Evolutionary conservation across 35 echinoderm and acorn worm species (phyloP).

Genomic region (Apostichopus japonicus): DNA sequence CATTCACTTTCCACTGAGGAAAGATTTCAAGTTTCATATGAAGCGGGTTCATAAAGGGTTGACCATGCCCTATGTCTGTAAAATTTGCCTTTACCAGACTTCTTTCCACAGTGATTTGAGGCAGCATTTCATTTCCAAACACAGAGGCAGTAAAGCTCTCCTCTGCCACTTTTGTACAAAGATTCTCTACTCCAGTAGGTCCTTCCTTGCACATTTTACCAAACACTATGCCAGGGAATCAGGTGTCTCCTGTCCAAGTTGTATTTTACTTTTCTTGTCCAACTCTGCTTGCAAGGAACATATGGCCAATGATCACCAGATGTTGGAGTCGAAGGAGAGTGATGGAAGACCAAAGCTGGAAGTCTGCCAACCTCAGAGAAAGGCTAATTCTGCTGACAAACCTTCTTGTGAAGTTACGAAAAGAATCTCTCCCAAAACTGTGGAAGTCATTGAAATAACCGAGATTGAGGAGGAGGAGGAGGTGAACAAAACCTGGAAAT

Average conservation of each 20-base stretch:
- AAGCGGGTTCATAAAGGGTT: slow-evolving; percentile 21
- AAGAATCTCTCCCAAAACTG: not conserved
- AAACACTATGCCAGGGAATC: slow-evolving; percentile 36
- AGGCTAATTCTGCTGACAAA: not conserved
- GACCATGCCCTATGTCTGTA: slow-evolving; percentile 57
- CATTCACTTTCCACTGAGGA: not conserved
- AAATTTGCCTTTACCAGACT: slow-evolving; percentile 49
- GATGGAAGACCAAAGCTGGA: not conserved
- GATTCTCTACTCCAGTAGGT: slow-evolving; percentile 18
- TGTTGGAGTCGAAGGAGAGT: not conserved
- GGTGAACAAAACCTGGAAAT: slow-evolving; percentile 35
- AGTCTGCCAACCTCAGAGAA: not conserved
- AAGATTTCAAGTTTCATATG: slow-evolving; percentile 42
- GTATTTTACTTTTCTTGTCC: slow-evolving; percentile 49
- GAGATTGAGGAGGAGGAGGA: not conserved
- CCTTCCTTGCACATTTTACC: slow-evolving; percentile 49
- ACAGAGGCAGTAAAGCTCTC: slow-evolving; percentile 43
- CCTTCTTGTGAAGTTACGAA: not conserved
- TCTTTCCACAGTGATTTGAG: slow-evolving; percentile 44
- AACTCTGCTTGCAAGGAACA: slow-evolving; percentile 36
- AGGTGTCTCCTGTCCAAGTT: slow-evolving; percentile 22
- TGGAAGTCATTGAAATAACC: not conserved
- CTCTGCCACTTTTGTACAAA: slow-evolving; percentile 49
- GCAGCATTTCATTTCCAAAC: slow-evolving; percentile 32
- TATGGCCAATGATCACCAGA: slow-evolving; percentile 30